Base-by-base conservation (phyloP, 2,888 invertebrate species). In the Germaria angustata region DNA sequence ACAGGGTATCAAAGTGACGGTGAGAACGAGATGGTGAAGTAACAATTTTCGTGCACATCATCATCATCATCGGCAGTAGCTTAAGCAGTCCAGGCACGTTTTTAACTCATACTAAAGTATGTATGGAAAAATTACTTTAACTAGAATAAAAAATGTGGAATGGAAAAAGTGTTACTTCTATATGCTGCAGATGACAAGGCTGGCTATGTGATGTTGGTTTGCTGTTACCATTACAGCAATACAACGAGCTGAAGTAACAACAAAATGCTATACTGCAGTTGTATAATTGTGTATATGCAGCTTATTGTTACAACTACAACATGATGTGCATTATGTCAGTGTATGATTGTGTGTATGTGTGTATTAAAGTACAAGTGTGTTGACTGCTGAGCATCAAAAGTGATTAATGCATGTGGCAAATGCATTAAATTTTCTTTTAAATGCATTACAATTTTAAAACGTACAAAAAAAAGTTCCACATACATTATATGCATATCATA, bases 321-420 rank as follows among this genome's bases (percentile, higher is more conserved):
- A 51, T 76, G 11, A 1, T 11, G 15, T 20, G 28, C 13, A 44
- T 65, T 55, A 34, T 49, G 57, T 32, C 3, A 39, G 22, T 66
- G 17, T 15, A 2, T 59, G 11, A 22, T 6, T 13, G 22, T 41
- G 28, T 28, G 28, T 6, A 28, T 28, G 46, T 44, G 8, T 59
- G 28, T 13, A 11, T 41, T 9, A 13, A n/a, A 24, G 51, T 22
- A 44, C 44, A 8, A 51, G 17, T 66, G 41, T 63, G 85, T 86
- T 88, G 83, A 81, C 86, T 87, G 88, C 68, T 82, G 71, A 82
- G 79, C 82, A 82, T 82, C 82, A 79, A 89, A 88, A 89, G 90
- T 90, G 90, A 90, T 90, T 90, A 90, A 90, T 90, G 90, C 89
- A 87, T 89, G 90, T 89, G 90, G 90, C 89, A 90, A 90, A 90